These are phyloP conservation scores for Cossypha caffra DNA, from an alignment of 2,797 vertebrate genomes.

Conservation along the genomic window DNA sequence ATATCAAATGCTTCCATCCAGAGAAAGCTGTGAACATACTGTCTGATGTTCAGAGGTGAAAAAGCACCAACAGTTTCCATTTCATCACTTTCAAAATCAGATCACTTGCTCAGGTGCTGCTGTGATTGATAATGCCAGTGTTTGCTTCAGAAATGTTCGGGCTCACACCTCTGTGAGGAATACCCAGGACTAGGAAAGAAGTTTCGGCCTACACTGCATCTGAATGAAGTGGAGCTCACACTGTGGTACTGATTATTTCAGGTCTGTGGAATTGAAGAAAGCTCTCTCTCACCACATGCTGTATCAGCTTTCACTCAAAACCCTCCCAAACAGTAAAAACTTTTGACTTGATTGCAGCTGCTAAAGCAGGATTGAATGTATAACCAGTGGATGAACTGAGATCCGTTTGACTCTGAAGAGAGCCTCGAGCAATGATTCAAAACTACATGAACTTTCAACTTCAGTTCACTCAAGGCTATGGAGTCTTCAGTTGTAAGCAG, in stretches of 20 bases:
- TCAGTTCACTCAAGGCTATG: background rate
- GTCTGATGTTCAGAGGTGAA: constrained; percentile 22
- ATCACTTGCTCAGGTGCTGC: background rate
- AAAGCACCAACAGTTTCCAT: background rate
- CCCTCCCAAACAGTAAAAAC: constrained; percentile 55
- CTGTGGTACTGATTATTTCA: background rate
- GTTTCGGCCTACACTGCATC: background rate
- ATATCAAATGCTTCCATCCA: background rate
- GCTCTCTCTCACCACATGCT: background rate
- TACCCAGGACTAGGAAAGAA: background rate
- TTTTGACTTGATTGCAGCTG: background rate
- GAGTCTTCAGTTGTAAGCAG: background rate
- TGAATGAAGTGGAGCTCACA: constrained; percentile 8
- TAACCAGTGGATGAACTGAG: background rate
- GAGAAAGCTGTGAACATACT: background rate
- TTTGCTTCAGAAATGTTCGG: background rate
- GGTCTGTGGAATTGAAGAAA: constrained; percentile 28
- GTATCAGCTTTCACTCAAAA: constrained; percentile 4
- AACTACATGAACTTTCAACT: constrained; percentile 25
- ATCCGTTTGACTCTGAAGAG: constrained; percentile 16
- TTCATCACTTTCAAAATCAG: constrained; percentile 25
- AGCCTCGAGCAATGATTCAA: constrained; percentile 22
- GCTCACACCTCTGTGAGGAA: background rate
- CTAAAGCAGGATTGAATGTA: constrained; percentile 26
- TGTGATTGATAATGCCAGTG: constrained; percentile 4